Base-by-base conservation (phyloP, 1,140 invertebrate genomes). In the Aradophagus sp. region DNA sequence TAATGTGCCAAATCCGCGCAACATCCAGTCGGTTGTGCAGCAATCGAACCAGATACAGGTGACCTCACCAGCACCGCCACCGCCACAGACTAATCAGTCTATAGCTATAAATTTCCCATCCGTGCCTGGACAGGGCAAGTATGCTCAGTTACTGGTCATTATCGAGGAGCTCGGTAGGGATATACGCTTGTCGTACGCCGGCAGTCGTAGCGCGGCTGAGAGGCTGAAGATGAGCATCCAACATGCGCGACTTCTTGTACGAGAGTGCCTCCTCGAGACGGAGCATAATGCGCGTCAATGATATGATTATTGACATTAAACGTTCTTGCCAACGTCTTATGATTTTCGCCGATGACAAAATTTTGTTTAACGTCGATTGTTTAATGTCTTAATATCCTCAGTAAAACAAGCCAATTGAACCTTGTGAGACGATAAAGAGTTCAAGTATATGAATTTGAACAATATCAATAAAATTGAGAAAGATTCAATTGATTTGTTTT, bases 81-180 rank as follows among this genome's bases (percentile, higher is more conserved):
- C 81, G 23, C 80, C 82, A 39, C 84, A 83, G 62, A 66, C 84
- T 5, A 86, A 81, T 52, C 84, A 83, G 32, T 80, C 83, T 13
- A 79, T 77, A 67, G 75, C 81, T 8, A 84, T 85, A 27, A 85
- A 85, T 36, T 86, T 85, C 55, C 81, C 82, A 10, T 75, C 77
- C 13, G 81, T 85, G 31, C 81, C 84, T 45, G 84, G 84, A 15
- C 84, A 86, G 47, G 83, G 83, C 32, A 95, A 94, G 81, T 95
- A 95, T 80, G 89, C 89, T 50, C 92, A 94, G 67, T 77, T 95
- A 38, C 77, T 95, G 56, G 88, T 90, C 10, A 91, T 95, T n/a
- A 93, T 95, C 53, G 93, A 94, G 77, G 93, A 95, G 84, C 89
- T 95, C 80, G 92, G 92, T 23, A 90, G 92, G 76, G 93, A 95